Evolutionary conservation across 2,888 invertebrate genomes (phyloP), one percentile per base, ranked within the genome.

Genomic region (Protophormia terraenovae): DNA sequence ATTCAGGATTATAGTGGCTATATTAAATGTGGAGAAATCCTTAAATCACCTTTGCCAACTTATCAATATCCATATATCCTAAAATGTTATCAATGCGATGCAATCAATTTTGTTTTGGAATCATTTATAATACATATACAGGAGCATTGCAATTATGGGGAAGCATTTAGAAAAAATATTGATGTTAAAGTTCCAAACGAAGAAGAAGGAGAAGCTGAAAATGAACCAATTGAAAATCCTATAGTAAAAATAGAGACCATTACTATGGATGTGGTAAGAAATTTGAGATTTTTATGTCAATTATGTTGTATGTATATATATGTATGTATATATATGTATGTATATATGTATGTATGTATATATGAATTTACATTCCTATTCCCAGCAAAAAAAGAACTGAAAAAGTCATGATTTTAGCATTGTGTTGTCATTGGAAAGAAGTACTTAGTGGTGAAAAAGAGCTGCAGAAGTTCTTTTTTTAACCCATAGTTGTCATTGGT

Each of bases 21-120:
- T 27, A 82, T 82, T 6, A 85, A 79, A 66, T 82, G 85, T 72
- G 85, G 85, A 32, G 85, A 85, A 78, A 66, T 85, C 1, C 64
- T 85, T 10, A 78, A 82, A 41, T 73, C 85, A n/a, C 85, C 85
- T 14, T 55, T 82, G 10, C 53, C 72, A 12, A 69, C 78, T 60
- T 85, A 62, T 62, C 38, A 82, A 64, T 27, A 78, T 66, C 58
- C 45, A 27, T 82, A 75, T 50, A 50, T 85, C 35, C 27, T 85
- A 8, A 82, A 75, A 53, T 85, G 85, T 22, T 79, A 60, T 19
- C 72, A 77, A 22, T 84, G 84, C 45, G 72, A 77, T 6, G 60
- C 81, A 58, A 72, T 71, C 29, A 64, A 81, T 69, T 67, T 72
- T 10, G 27, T 73, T 3, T 16, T 81, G 50, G 84, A 84, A 41